phyloP scores from a whole-genome alignment of 2,797 vertebrate species.

The Sciurus carolinensis region DNA sequence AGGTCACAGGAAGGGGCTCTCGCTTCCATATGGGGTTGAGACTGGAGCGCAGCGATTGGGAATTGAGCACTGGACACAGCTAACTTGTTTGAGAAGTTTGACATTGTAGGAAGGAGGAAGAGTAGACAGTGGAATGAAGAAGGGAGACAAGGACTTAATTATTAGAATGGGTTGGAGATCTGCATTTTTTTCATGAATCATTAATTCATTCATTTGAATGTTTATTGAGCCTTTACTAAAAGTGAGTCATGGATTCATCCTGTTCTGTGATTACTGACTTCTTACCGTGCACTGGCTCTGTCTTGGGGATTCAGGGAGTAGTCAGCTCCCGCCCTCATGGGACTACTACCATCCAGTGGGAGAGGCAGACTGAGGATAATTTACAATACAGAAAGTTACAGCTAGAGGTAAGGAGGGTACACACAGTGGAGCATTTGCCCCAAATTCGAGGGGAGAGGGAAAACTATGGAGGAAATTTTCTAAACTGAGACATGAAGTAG shows the following conservation, averaged over 20 bases:
- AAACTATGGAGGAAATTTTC: background rate
- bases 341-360: background rate
- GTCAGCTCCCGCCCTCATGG: background rate
- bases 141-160: background rate
- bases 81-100: background rate
- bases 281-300: background rate
- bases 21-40: background rate
- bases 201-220: background rate
- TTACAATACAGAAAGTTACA: background rate
- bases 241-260: background rate
- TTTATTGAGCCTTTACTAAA: constrained; percentile 39
- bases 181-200: constrained; percentile 1
- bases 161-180: background rate
- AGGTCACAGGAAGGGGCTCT: background rate
- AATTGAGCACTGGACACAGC: background rate
- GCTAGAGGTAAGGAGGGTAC: background rate
- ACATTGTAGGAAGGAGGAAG: background rate
- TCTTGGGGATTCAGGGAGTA: background rate
- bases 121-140: background rate
- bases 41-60: background rate
- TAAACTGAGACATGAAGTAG: background rate
- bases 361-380: background rate
- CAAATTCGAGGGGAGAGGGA: background rate
- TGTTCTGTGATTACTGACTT: background rate
- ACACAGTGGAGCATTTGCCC: background rate